Conservation (phyloP, 2,797 vertebrate genomes). For the Halcyon smyrnensis region DNA sequence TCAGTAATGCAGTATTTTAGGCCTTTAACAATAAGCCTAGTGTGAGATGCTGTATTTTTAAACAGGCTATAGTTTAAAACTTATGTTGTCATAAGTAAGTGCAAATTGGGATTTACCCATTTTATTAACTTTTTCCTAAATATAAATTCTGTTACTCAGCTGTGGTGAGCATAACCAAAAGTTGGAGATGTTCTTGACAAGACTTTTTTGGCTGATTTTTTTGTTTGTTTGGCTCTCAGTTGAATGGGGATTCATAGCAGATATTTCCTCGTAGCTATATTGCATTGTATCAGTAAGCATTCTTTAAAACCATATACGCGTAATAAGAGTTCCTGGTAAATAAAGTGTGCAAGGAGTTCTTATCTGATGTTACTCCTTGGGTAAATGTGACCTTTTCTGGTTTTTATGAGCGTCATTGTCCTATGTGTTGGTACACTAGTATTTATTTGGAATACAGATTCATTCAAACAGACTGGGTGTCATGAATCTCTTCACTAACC, state of each 20-base stretch:
- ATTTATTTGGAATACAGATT: not conserved
- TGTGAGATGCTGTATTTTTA: not conserved
- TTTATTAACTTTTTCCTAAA: not conserved
- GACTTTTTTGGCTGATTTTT: not conserved
- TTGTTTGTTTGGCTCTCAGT: not conserved
- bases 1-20: not conserved
- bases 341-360: not conserved
- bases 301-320: not conserved
- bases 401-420: not conserved
- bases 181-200: not conserved
- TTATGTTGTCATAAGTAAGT: rapidly evolving
- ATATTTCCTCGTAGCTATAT: not conserved
- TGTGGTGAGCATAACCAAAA: not conserved
- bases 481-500: not conserved
- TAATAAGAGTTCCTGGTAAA: not conserved
- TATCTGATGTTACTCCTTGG: not conserved
- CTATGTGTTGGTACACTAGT: not conserved
- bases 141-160: not conserved
- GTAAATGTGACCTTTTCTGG: not conserved
- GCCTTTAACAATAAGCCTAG: not conserved
- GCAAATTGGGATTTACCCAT: not conserved
- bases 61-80: not conserved
- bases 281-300: not conserved
- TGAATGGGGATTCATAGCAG: not conserved
- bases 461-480: not conserved